Evolutionary conservation across 2,888 invertebrate species (phyloP).

Genomic region (Dichetophora obliterata): DNA sequence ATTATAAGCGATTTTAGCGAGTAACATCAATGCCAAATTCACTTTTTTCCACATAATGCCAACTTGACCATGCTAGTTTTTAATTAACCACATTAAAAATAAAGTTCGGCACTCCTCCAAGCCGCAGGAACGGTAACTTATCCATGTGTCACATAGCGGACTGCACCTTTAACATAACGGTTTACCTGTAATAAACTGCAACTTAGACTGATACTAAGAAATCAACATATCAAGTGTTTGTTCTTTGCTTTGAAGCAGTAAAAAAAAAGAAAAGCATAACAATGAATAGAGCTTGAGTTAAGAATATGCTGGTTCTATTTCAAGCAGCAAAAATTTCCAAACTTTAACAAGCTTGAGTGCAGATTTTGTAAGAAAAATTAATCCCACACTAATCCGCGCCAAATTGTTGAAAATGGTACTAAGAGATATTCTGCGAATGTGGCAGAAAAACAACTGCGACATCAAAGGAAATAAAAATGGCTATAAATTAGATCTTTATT

Average conservation of each 20-base stretch:
- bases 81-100: too few relatives aligned
- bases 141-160: not conserved
- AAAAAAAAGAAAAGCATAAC: too few relatives aligned
- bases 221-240: not conserved
- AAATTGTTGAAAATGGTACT: slow-evolving; percentile 27
- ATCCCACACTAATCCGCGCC: slow-evolving; percentile 38
- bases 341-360: not conserved
- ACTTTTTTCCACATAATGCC: too few relatives aligned
- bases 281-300: too few relatives aligned
- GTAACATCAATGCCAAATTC: too few relatives aligned
- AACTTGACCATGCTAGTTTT: too few relatives aligned
- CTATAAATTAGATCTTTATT: slow-evolving; percentile 61
- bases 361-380: slow-evolving; percentile 26
- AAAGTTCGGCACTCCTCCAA: too few relatives aligned
- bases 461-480: slow-evolving; percentile 67
- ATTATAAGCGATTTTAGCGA: too few relatives aligned
- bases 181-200: not conserved
- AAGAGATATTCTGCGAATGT: slow-evolving; percentile 17
- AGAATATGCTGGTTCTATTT: not conserved
- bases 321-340: not conserved
- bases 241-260: not conserved
- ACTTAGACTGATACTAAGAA: not conserved
- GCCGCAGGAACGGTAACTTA: not conserved
- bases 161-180: not conserved
- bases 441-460: slow-evolving; percentile 49